Evolutionary conservation across 1,140 invertebrate species (phyloP), one percentile per base, ranked within the genome.

Genomic region (Drosophila serrata): DNA sequence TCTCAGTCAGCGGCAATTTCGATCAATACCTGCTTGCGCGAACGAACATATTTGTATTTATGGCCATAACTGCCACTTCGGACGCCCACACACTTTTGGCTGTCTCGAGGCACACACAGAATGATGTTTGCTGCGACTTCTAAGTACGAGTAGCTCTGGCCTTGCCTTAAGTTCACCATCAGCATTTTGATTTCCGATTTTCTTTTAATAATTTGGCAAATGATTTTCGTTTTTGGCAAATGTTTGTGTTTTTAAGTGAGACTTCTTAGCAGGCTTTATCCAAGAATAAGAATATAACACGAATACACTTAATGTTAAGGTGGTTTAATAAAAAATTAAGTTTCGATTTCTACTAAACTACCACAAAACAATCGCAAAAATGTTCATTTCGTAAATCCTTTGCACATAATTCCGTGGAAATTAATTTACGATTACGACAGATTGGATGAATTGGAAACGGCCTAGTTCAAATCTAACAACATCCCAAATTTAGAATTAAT

Each of bases 51-150:
- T 90, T 88, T 84, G 84, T 84, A 81, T 88, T 84, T 88, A 88
- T 88, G 85, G 85, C 85, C 85, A 88, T 90, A 88, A 88, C 85
- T 82, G 84, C 84, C 84, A 88, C 84, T 84, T 90, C 81, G 59
- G 61, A 60, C 84, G 73, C 84, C 84, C 75, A 88, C 84, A 81
- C 80, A 63, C 46, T 63, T 19, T 53, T 42, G 40, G 49, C 45
- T 60, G 68, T 61, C 64, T 40, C 19, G 63, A 37, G 67, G 55
- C 39, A 46, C 61, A 62, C 79, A 67, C 58, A 51, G 19, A 56
- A 64, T 43, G 35, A 49, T 55, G 39, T 27, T 70, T 60, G 48
- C 43, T 61, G 49, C 63, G 62, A 42, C 45, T 77, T 72, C 67
- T 72, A 46, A 57, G 65, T 46, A 27, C 33, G 57, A 33, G 9